These are phyloP conservation scores for Phoxinus dragarum DNA, from an alignment of 2,797 vertebrate species.

Conservation along the genomic window DNA sequence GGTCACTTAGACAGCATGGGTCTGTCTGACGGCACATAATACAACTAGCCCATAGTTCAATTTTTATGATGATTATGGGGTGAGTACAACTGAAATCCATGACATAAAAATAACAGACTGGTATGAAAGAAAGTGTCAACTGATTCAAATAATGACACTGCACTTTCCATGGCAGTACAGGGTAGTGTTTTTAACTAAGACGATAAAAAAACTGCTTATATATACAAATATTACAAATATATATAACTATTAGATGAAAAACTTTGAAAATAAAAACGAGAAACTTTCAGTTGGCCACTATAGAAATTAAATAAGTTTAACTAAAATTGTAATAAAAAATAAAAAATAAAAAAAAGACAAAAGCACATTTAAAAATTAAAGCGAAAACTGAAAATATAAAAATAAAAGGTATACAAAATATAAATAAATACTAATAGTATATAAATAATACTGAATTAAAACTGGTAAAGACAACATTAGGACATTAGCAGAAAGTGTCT, in stretches of 20 bases:
- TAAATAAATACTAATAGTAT: too few species aligned
- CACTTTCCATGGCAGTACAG: background rate
- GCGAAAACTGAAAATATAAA: background rate
- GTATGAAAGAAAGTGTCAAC: background rate
- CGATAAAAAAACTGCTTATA: too few species aligned
- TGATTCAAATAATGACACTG: background rate
- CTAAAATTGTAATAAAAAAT: background rate
- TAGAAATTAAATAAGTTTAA: too few species aligned
- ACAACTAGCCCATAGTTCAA: background rate
- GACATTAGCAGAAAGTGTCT: too few species aligned
- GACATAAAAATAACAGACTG: constrained; percentile 9
- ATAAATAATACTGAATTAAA: too few species aligned
- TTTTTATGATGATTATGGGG: constrained; percentile 4
- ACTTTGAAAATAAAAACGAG: background rate
- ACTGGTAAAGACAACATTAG: too few species aligned
- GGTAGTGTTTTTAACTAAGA: background rate
- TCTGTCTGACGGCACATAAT: background rate
- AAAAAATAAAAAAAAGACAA: background rate
- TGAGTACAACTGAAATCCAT: constrained; percentile 1
- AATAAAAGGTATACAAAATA: background rate
- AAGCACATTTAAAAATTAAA: background rate
- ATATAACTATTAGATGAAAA: background rate
- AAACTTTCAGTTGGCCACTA: background rate
- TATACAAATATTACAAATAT: too few species aligned
- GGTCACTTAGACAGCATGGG: background rate